Evolutionary conservation across 2,113 vertebrate genomes (phyloP).

Genomic region (Pachyramphus minor): DNA sequence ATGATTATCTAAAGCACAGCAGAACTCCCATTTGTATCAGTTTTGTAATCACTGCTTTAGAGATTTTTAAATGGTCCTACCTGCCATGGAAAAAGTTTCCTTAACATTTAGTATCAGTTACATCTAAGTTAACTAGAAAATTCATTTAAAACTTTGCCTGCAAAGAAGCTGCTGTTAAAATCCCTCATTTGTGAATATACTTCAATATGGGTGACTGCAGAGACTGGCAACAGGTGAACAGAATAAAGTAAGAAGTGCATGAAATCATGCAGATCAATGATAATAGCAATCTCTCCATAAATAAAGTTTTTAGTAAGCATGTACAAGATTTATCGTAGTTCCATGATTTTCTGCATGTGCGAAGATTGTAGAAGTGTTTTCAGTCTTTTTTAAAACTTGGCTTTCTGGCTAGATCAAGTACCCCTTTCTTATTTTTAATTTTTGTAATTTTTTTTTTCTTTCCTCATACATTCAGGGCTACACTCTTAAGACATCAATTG

Average conservation of each 20-base stretch:
- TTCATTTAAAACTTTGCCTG: not conserved
- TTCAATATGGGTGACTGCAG: not conserved
- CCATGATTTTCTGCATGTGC: not conserved
- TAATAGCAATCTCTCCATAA: not conserved
- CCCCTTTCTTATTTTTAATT: not conserved
- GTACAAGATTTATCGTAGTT: not conserved
- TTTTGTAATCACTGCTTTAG: not conserved
- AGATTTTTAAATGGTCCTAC: not conserved
- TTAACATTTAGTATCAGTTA: not conserved
- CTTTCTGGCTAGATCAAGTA: not conserved
- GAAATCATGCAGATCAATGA: not conserved
- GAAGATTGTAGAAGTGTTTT: not conserved
- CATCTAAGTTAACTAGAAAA: not conserved
- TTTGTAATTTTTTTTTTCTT: not conserved
- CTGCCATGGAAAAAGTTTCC: not conserved
- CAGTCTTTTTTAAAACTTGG: not conserved
- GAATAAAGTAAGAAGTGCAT: not conserved
- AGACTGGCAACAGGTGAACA: not conserved
- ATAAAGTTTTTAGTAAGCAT: not conserved
- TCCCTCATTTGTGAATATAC: not conserved
- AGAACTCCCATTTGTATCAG: not conserved
- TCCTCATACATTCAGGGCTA: not conserved
- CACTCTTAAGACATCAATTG: not conserved
- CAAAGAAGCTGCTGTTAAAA: not conserved
- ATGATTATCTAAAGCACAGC: slow-evolving; percentile 28